Conservation (phyloP, 2,797 vertebrate genomes). For the Sebastes alutus region DNA sequence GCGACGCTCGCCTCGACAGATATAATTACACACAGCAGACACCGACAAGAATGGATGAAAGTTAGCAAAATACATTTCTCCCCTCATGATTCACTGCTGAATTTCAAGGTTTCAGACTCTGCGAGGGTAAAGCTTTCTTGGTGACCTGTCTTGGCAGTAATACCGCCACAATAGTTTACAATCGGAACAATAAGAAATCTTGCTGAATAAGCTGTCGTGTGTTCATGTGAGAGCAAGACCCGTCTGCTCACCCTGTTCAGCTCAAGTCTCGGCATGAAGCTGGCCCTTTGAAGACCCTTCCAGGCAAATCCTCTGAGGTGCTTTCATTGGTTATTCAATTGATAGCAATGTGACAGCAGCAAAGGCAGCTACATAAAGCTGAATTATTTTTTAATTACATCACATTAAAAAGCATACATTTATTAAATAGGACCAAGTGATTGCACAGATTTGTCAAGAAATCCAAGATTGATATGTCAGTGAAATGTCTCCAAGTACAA, state of each 20-base stretch:
- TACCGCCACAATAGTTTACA: conserved; percentile 33
- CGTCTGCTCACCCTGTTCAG: not conserved
- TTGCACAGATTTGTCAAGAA: not conserved
- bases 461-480: not conserved
- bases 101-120: conserved; percentile 25
- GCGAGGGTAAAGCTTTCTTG: conserved; percentile 14
- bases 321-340: conserved; percentile 10
- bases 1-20: conserved; percentile 13
- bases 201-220: conserved; percentile 38
- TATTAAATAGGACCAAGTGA: not conserved
- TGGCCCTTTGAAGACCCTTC: conserved; percentile 2
- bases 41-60: conserved; percentile 17
- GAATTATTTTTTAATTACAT: not conserved
- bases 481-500: conserved; percentile 2
- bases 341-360: not conserved
- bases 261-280: not conserved
- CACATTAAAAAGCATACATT: not conserved
- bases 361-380: not conserved
- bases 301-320: not conserved
- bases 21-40: conserved; percentile 53
- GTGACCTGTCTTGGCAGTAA: conserved; percentile 27
- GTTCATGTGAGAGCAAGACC: conserved; percentile 12
- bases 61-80: conserved; percentile 19
- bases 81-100: not conserved
- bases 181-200: conserved; percentile 37